Percentiles rank a stretch among this genome's conserved stretches.
phyloP scores from a whole-genome alignment of 2,113 vertebrate genomes.

The Origma solitaria region DNA sequence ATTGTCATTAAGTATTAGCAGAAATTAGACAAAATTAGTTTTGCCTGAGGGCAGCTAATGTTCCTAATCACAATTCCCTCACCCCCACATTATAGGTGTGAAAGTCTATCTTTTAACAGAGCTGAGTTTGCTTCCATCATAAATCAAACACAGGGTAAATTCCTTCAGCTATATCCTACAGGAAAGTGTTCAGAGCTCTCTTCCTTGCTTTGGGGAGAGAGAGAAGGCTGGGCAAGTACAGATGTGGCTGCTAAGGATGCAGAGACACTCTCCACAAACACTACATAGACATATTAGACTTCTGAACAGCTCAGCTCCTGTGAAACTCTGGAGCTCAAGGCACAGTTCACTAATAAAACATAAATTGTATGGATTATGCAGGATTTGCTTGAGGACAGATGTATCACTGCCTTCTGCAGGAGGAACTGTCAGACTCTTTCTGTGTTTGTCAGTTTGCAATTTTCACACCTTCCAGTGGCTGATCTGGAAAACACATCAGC shows the following conservation, averaged over 20 bases:
- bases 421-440: not conserved
- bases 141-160: not conserved
- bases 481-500: not conserved
- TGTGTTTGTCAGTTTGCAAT: accelerated
- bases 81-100: accelerated
- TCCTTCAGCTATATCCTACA: not conserved
- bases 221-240: not conserved
- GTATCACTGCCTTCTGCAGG: not conserved
- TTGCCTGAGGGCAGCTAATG: not conserved
- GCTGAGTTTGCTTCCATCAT: not conserved
- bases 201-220: not conserved
- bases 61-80: not conserved
- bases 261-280: not conserved
- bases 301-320: accelerated
- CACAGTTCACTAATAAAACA: not conserved
- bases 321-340: not conserved
- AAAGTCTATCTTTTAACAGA: not conserved
- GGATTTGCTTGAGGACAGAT: not conserved
- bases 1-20: not conserved
- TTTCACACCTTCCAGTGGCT: not conserved
- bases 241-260: not conserved
- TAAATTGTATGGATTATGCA: not conserved
- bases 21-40: not conserved
- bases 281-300: accelerated
- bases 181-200: not conserved